Evolutionary conservation across 2,797 vertebrate species (phyloP).

Genomic region (Myiothlypis coronata): DNA sequence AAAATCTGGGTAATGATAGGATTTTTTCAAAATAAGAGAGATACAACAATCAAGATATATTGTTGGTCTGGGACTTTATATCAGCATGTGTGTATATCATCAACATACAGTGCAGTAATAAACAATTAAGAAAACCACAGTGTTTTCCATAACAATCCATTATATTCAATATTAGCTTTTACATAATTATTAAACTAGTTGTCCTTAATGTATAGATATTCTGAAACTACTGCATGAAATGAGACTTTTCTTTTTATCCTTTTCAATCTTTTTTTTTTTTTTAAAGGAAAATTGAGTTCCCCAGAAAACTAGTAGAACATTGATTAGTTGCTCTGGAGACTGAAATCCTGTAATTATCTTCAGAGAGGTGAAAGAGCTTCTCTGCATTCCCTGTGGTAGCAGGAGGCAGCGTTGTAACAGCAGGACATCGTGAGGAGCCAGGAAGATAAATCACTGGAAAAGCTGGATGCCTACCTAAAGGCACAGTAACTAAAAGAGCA

Average conservation of each 20-base stretch:
- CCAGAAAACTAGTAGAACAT: not conserved
- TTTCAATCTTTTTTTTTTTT: not conserved
- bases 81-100: not conserved
- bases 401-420: not conserved
- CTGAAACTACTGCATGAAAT: not conserved
- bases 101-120: not conserved
- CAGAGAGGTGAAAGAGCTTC: not conserved
- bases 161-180: not conserved
- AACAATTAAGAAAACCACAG: not conserved
- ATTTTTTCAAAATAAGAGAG: not conserved
- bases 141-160: not conserved
- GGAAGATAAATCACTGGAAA: not conserved
- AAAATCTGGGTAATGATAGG: not conserved
- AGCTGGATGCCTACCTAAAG: not conserved
- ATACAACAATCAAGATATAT: not conserved
- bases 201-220: not conserved
- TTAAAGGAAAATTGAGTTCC: not conserved
- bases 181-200: not conserved
- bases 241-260: not conserved
- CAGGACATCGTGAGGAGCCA: not conserved
- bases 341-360: conserved; percentile 17
- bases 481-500: not conserved
- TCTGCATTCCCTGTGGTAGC: not conserved
- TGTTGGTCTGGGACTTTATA: not conserved
- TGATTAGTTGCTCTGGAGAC: not conserved